phyloP scores from a whole-genome alignment of 2,797 vertebrate genomes.

The Bufotes viridis region DNA sequence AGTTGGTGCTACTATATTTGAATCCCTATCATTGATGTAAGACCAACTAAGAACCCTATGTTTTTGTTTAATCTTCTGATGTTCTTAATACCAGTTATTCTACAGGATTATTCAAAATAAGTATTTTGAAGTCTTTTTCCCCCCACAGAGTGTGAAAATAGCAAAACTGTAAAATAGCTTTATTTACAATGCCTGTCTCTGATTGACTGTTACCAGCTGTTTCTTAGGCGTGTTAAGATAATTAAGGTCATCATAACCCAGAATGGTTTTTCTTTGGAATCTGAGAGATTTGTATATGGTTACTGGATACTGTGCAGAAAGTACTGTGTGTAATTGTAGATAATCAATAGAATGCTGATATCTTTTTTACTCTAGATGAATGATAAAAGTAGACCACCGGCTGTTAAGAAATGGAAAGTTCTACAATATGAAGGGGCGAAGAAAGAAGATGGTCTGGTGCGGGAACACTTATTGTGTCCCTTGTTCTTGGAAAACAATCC shows the following conservation, averaged over 20 bases:
- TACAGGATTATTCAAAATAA: slow-evolving; percentile 16
- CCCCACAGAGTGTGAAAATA: slow-evolving; percentile 6
- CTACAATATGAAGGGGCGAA: too few species aligned
- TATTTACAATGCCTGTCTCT: not conserved
- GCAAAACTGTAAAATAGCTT: not conserved
- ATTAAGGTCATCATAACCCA: slow-evolving; percentile 50
- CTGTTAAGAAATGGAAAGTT: not conserved
- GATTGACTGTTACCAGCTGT: slow-evolving; percentile 5
- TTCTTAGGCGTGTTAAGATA: slow-evolving; percentile 28
- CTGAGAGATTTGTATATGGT: not conserved
- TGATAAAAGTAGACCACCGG: not conserved
- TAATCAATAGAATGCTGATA: not conserved
- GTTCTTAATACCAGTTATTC: slow-evolving; percentile 4
- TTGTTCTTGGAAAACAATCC: not conserved
- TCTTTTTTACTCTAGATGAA: not conserved
- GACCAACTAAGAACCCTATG: not conserved
- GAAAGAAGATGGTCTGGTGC: not conserved
- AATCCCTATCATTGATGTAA: not conserved
- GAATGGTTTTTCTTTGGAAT: slow-evolving; percentile 17
- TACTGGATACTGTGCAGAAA: not conserved
- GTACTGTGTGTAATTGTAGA: not conserved
- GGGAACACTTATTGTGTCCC: not conserved
- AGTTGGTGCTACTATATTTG: not conserved
- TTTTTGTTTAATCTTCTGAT: slow-evolving; percentile 1
- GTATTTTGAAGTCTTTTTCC: not conserved